Evolutionary conservation across 1,140 invertebrate species (phyloP).

Genomic region (Drosophila punjabiensis): DNA sequence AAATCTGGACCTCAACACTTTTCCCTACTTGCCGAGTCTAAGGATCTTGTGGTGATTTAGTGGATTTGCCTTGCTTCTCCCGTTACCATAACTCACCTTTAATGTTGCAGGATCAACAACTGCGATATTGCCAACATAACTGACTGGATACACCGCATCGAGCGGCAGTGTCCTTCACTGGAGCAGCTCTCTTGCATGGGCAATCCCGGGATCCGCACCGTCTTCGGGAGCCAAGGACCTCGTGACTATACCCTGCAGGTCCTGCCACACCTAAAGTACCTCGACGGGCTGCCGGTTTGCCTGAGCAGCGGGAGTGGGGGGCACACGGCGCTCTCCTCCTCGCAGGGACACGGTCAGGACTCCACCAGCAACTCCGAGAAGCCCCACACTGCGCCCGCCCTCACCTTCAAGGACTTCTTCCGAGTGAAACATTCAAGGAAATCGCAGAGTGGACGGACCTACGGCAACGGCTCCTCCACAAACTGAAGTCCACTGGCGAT

Average conservation of each 20-base stretch:
- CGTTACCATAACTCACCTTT: background rate
- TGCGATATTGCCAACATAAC: slow-evolving; percentile 76
- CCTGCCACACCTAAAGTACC: slow-evolving; percentile 65
- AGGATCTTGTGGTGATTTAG: slow-evolving; percentile 72
- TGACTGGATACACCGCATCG: slow-evolving; percentile 78
- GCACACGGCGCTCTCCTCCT: slow-evolving; percentile 40
- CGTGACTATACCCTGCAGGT: slow-evolving; percentile 69
- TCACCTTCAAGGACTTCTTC: slow-evolving; percentile 73
- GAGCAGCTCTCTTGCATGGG: slow-evolving; percentile 82
- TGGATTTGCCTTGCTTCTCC: rapidly evolving
- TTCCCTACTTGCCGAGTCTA: slow-evolving; percentile 74
- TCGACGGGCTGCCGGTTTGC: slow-evolving; percentile 56
- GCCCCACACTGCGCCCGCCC: slow-evolving; percentile 35
- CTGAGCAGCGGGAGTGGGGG: slow-evolving; percentile 14
- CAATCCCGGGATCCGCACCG: slow-evolving; percentile 67
- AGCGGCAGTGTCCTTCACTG: slow-evolving; percentile 68
- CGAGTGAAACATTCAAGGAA: slow-evolving; percentile 57
- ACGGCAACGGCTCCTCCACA: slow-evolving; percentile 69
- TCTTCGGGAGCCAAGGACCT: slow-evolving; percentile 43
- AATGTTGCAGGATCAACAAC: slow-evolving; percentile 73
- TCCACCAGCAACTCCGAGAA: slow-evolving; percentile 70
- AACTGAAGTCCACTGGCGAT: slow-evolving; percentile 46
- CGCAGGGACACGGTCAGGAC: slow-evolving; percentile 52
- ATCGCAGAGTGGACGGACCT: slow-evolving; percentile 21
- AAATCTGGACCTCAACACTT: slow-evolving; percentile 69